Evolutionary conservation across 2,113 vertebrate species (phyloP).

Genomic region (Helogale parvula): DNA sequence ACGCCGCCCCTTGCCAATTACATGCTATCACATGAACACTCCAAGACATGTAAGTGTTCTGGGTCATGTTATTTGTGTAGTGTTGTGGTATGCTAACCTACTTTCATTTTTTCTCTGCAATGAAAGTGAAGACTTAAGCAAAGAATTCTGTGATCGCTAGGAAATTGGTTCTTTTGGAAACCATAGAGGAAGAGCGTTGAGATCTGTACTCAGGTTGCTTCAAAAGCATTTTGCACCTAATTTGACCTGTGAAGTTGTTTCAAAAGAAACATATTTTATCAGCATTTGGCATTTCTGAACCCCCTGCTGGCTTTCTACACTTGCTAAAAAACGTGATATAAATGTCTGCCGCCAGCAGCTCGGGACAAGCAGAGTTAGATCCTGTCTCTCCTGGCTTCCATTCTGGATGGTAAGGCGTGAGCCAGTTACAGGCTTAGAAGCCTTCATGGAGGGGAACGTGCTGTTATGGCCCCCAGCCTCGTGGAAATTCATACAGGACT

Average conservation of each 20-base stretch:
- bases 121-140: slow-evolving; percentile 45
- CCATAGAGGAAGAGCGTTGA: neutral
- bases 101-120: slow-evolving; percentile 16
- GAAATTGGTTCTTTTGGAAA: slow-evolving; percentile 32
- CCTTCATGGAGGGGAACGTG: neutral
- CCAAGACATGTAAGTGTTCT: slow-evolving; percentile 92
- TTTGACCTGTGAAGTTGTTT: slow-evolving; percentile 31
- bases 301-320: slow-evolving; percentile 49
- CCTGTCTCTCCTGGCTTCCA: neutral
- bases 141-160: neutral
- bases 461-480: neutral
- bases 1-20: slow-evolving; percentile 96
- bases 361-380: neutral
- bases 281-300: slow-evolving; percentile 59
- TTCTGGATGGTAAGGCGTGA: neutral
- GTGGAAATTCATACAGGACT: neutral
- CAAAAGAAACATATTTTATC: slow-evolving; percentile 56
- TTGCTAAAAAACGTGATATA: slow-evolving; percentile 39
- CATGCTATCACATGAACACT: slow-evolving; percentile 97
- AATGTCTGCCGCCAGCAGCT: neutral
- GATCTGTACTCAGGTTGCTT: slow-evolving; percentile 31
- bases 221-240: slow-evolving; percentile 50
- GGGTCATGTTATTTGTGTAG: rapidly evolving
- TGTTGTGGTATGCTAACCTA: neutral
- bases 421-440: neutral